These are phyloP conservation scores for Trichonephila inaurata DNA, from an alignment of 1,140 invertebrate genomes.

Conservation along the genomic window DNA sequence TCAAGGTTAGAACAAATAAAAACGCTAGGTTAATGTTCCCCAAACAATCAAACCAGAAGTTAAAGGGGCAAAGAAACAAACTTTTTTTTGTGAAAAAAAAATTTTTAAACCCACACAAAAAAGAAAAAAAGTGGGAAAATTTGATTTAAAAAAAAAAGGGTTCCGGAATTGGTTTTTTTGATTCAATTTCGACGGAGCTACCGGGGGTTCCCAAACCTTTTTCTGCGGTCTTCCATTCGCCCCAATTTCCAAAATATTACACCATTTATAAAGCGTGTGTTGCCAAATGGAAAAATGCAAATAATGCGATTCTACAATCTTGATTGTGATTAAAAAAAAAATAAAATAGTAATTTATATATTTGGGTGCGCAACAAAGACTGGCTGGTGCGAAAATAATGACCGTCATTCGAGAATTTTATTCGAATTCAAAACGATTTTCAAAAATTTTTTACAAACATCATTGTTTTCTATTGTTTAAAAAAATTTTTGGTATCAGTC, in stretches of 20 bases:
- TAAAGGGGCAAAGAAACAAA: too few species aligned
- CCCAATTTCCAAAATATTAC: not conserved
- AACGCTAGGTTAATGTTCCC: too few species aligned
- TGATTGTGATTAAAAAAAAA: not conserved
- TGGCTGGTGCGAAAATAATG: not conserved
- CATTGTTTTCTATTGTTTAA: slow-evolving; percentile 3
- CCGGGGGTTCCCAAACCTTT: not conserved
- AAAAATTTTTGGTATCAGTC: not conserved
- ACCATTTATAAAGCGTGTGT: not conserved
- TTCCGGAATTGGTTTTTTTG: too few species aligned
- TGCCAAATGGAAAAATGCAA: not conserved
- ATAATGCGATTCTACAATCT: not conserved
- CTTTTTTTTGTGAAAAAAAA: too few species aligned
- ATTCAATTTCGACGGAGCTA: too few species aligned
- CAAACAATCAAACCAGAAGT: too few species aligned
- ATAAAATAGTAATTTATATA: slow-evolving; percentile 1
- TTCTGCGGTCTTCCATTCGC: not conserved
- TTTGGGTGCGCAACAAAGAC: not conserved
- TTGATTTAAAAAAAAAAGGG: too few species aligned
- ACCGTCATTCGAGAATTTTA: not conserved
- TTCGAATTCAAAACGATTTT: not conserved
- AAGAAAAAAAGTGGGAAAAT: too few species aligned
- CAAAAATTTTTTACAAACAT: too few species aligned
- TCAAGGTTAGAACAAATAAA: too few species aligned
- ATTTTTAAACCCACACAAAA: too few species aligned